Conservation (phyloP, 2,113 vertebrate genomes). For the Ciconia boyciana region DNA sequence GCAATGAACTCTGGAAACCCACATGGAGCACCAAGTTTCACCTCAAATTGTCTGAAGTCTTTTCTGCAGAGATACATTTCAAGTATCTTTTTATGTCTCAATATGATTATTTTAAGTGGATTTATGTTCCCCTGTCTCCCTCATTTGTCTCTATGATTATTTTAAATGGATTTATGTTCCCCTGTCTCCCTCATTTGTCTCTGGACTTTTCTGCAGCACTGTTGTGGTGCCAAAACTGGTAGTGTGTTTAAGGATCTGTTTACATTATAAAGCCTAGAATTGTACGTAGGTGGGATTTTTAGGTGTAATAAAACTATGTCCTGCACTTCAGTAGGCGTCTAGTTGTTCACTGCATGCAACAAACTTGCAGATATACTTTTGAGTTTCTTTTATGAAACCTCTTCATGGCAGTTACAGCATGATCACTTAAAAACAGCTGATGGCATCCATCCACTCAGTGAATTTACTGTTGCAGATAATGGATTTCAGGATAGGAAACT, state of each 20-base stretch:
- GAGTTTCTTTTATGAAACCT: neutral
- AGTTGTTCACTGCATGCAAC: neutral
- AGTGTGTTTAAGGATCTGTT: neutral
- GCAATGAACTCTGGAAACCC: neutral
- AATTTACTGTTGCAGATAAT: neutral
- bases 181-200: neutral
- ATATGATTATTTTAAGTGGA: neutral
- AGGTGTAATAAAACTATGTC: neutral
- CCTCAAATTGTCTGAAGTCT: neutral
- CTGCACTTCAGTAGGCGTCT: neutral
- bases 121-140: neutral
- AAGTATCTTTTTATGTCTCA: neutral
- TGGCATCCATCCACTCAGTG: neutral
- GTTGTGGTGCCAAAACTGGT: neutral
- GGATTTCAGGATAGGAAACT: neutral
- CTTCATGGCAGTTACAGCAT: neutral
- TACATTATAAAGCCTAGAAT: neutral
- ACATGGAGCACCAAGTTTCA: neutral
- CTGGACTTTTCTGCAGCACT: neutral
- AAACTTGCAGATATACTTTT: neutral
- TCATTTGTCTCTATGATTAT: neutral
- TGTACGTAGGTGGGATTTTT: neutral
- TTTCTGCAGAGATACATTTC: neutral
- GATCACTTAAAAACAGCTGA: neutral
- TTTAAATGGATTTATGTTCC: neutral